Evolutionary conservation across 2,797 vertebrate genomes (phyloP), one percentile per base, ranked within the genome.

Genomic region (Cossypha niveicapilla): DNA sequence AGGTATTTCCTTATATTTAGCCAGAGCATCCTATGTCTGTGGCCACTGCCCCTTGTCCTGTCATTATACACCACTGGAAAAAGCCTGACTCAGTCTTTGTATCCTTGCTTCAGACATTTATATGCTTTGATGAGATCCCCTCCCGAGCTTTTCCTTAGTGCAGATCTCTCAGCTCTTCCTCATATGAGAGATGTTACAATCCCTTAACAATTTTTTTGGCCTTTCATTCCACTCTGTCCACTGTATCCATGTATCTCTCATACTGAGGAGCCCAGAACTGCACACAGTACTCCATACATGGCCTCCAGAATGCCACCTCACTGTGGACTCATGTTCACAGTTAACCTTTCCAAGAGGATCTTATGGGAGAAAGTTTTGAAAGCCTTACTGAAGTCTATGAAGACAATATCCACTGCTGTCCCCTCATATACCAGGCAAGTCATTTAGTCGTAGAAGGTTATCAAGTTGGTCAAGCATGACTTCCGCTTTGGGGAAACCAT

Each of bases 301-400:
- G 4, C 13, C 32, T 86, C 58, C 56, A 50, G 16, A 54, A 13
- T 67, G 14, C 9, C 44, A 65, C 5, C 8, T 61, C 23, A 13
- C n/a, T 61, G 10, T 57, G 34, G 57, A 18, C 34, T 74, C 11
- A 42, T 50, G 32, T 18, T n/a, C 11, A 24, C 16, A 28, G 9
- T 75, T 28, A 81, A 18, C 8, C 6, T 73, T 85, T 77, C 28
- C 30, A 12, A 53, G 18, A 63, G 39, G 17, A 82, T 57, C 25
- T 57, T 72, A n/a, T 0, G 0, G 24, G 27, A 65, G 8, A n/a
- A 47, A 60, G 3, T 14, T 15, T 39, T 3, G 2, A 76, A 80
- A 80, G 18, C 22, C n/a, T 35, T 45, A 22, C 21, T 28, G 45
- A 71, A 60, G 22, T 60, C 51, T 56, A 47, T 18, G 32, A 47